phyloP scores from a whole-genome alignment of 2,113 vertebrate species.

The Spheniscus mendiculus region DNA sequence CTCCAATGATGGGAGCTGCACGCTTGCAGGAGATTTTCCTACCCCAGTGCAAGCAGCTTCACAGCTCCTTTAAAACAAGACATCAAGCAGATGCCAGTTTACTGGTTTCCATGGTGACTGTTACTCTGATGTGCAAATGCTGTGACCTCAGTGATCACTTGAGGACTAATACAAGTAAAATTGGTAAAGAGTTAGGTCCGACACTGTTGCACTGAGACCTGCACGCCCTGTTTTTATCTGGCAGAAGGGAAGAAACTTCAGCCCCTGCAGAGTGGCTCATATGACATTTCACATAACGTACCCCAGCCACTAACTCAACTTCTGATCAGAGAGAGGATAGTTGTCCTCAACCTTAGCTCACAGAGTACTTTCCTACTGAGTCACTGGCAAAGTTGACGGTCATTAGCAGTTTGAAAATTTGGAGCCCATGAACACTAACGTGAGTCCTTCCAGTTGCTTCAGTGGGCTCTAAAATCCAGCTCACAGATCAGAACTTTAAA shows the following conservation, averaged over 20 bases:
- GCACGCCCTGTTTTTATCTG: neutral
- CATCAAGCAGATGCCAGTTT: conserved; percentile 22
- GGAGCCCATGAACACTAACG: neutral
- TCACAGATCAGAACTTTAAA: neutral
- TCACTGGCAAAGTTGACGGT: neutral
- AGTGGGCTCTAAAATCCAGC: neutral
- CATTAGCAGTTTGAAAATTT: neutral
- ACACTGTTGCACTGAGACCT: neutral
- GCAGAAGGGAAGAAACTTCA: neutral
- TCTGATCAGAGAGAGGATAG: neutral
- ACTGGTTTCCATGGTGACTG: conserved; percentile 40
- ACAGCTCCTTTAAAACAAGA: neutral
- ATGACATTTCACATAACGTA: neutral
- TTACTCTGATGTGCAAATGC: neutral
- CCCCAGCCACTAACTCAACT: neutral
- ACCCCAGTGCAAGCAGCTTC: neutral
- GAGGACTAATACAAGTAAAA: neutral
- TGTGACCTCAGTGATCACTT: conserved; percentile 50
- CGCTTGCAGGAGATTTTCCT: neutral
- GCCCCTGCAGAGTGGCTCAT: neutral
- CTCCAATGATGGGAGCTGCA: neutral
- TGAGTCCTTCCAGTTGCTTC: neutral
- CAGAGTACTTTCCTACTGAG: neutral
- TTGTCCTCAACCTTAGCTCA: neutral
- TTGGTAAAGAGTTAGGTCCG: neutral